These are phyloP conservation scores for Tricholauxania praeusta DNA, from an alignment of 2,888 invertebrate genomes.

Conservation along the genomic window DNA sequence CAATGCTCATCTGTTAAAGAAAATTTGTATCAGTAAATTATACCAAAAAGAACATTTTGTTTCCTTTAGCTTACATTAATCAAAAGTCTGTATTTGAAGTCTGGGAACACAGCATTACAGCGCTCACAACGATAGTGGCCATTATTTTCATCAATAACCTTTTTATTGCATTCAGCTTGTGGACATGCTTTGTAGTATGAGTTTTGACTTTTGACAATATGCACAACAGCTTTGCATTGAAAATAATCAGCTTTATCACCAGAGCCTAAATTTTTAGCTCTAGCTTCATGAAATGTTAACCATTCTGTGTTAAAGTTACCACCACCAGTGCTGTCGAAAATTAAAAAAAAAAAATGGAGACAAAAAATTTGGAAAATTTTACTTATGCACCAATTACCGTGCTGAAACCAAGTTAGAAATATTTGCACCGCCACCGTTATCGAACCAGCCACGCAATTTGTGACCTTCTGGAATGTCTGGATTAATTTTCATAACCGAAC, in stretches of 20 bases:
- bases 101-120: constrained; percentile 86
- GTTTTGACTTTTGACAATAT: constrained; percentile 84
- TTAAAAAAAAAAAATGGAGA: neutral
- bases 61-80: constrained; percentile 75
- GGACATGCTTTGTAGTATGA: constrained; percentile 94
- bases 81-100: constrained; percentile 88
- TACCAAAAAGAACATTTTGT: neutral
- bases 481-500: constrained; percentile 80
- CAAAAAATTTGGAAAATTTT: constrained; percentile 13
- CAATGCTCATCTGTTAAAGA: constrained; percentile 78
- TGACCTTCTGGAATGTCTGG: constrained; percentile 92
- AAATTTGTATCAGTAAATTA: neutral
- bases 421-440: constrained; percentile 77
- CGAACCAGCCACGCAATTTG: constrained; percentile 91
- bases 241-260: constrained; percentile 88
- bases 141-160: constrained; percentile 88
- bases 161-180: constrained; percentile 91
- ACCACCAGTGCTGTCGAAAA: constrained; percentile 64
- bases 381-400: constrained; percentile 64
- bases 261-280: constrained; percentile 76
- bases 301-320: constrained; percentile 73
- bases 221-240: constrained; percentile 81
- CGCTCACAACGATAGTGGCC: constrained; percentile 95
- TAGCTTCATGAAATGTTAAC: constrained; percentile 82
- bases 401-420: constrained; percentile 77